phyloP scores from a whole-genome alignment of 2,797 vertebrate species.

The Halcyon badia region DNA sequence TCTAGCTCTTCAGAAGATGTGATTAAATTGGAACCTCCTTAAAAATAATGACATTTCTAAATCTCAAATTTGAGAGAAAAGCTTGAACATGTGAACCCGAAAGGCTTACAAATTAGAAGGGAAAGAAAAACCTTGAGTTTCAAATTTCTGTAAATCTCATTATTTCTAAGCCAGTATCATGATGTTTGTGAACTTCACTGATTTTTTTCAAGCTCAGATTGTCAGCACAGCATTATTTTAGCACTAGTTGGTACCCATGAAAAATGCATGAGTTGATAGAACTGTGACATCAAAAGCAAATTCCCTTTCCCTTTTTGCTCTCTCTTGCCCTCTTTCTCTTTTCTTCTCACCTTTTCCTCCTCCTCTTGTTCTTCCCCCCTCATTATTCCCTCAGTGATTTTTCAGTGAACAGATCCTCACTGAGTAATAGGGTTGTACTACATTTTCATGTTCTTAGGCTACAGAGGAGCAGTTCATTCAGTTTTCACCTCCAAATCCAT shows the following conservation, averaged over 20 bases:
- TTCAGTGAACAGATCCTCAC: constrained; percentile 20
- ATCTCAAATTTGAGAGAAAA: not conserved
- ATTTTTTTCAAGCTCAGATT: not conserved
- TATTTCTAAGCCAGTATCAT: not conserved
- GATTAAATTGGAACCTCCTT: not conserved
- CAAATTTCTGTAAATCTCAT: not conserved
- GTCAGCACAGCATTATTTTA: constrained; percentile 56
- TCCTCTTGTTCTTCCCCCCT: constrained; percentile 59
- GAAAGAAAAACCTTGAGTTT: not conserved
- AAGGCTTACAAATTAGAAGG: not conserved
- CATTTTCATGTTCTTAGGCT: not conserved
- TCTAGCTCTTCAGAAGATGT: not conserved
- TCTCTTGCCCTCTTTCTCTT: constrained; percentile 48
- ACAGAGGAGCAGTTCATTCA: not conserved
- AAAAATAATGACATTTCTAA: constrained; percentile 1
- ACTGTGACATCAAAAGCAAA: constrained; percentile 71
- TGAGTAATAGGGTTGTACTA: constrained; percentile 11
- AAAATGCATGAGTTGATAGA: constrained; percentile 75
- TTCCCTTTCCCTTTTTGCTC: constrained; percentile 30
- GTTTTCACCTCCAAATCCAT: not conserved
- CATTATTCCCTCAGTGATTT: constrained; percentile 39
- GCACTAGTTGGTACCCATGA: constrained; percentile 54
- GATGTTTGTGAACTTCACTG: not conserved
- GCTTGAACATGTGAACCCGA: not conserved
- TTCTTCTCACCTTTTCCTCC: constrained; percentile 67